Evolutionary conservation across 2,113 vertebrate species (phyloP).

Genomic region (Perognathus longimembris): DNA sequence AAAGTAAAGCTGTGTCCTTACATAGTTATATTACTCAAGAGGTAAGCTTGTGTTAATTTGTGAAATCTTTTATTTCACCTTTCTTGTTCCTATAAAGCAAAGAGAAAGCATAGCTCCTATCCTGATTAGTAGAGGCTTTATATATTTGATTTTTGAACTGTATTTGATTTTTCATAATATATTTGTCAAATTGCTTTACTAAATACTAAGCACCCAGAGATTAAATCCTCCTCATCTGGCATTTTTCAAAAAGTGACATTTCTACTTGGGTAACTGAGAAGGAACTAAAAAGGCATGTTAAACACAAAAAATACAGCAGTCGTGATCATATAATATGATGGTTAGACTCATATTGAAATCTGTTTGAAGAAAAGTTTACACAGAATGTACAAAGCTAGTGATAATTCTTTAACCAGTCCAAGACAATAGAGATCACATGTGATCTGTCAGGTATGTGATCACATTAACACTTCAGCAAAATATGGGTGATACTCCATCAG

Average conservation of each 20-base stretch:
- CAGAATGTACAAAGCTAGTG: neutral
- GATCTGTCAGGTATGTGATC: neutral
- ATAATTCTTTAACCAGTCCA: neutral
- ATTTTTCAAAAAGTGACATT: slow-evolving; percentile 25
- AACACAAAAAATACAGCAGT: too few relatives aligned
- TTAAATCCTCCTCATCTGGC: neutral
- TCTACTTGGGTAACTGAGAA: slow-evolving; percentile 2
- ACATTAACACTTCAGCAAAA: slow-evolving; percentile 24
- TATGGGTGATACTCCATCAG: neutral
- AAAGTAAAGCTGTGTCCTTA: neutral
- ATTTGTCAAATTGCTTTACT: neutral
- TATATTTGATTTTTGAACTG: neutral
- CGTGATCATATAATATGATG: neutral
- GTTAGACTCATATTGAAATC: neutral
- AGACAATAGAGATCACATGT: neutral
- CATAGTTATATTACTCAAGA: neutral
- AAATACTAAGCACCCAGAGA: slow-evolving; percentile 18
- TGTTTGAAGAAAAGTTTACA: neutral
- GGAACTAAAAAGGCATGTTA: too few relatives aligned
- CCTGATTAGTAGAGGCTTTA: slow-evolving; percentile 23
- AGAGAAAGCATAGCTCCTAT: neutral
- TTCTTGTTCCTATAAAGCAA: slow-evolving; percentile 3
- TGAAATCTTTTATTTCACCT: slow-evolving; percentile 42
- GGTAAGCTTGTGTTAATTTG: neutral
- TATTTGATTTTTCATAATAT: neutral